Percentiles rank a stretch among this genome's conserved stretches.
These are phyloP conservation scores for Hymenochirus boettgeri DNA, from an alignment of 2,113 vertebrate genomes.

Conservation along the genomic window DNA sequence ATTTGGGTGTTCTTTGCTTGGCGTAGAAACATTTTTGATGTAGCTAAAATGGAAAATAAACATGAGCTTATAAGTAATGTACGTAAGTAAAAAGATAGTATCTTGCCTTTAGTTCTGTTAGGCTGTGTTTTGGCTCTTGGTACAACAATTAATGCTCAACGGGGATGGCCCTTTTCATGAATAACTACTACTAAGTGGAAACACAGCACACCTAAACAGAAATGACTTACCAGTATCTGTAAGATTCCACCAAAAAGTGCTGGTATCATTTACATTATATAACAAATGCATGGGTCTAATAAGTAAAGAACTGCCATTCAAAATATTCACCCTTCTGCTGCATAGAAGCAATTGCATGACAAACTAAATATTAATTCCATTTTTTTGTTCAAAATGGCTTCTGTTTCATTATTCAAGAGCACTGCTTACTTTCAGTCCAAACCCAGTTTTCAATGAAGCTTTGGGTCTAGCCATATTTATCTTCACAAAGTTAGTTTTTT, in stretches of 20 bases:
- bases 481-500: neutral
- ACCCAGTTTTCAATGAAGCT: neutral
- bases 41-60: neutral
- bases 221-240: neutral
- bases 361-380: slow-evolving; percentile 8
- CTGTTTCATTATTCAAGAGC: neutral
- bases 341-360: slow-evolving; percentile 29
- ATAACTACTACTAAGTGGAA: neutral
- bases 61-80: neutral
- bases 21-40: no score
- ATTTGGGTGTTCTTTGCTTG: neutral
- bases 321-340: slow-evolving; percentile 13
- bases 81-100: neutral
- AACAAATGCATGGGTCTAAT: no score
- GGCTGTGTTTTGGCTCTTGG: neutral
- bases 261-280: neutral
- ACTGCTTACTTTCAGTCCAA: neutral
- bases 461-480: neutral
- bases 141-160: slow-evolving; percentile 20
- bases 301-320: no score
- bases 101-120: neutral
- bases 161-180: slow-evolving; percentile 5
- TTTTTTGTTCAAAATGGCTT: slow-evolving; percentile 34
- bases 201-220: neutral
- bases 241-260: neutral